These are phyloP conservation scores for Melanotaenia maccullochi DNA, from an alignment of 2,797 vertebrate species.

Conservation along the genomic window DNA sequence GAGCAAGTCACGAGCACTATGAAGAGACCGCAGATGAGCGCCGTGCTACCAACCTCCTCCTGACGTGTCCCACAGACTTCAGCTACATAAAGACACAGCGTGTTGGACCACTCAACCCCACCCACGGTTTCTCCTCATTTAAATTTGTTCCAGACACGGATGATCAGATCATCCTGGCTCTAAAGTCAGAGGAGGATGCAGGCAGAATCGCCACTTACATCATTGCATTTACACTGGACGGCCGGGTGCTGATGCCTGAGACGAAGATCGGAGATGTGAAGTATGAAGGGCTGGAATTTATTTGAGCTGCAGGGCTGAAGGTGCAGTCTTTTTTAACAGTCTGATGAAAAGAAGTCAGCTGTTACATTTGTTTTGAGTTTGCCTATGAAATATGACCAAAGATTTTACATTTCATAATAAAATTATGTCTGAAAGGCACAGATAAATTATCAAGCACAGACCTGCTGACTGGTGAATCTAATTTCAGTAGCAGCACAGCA, in stretches of 20 bases:
- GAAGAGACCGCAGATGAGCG: constrained; percentile 89
- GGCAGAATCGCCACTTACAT: constrained; percentile 90
- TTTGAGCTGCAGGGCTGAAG: constrained; percentile 67
- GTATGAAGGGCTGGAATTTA: constrained; percentile 95
- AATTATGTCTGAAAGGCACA: constrained; percentile 12
- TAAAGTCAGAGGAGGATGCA: constrained; percentile 92
- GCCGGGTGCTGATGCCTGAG: constrained; percentile 90
- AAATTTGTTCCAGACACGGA: constrained; percentile 92
- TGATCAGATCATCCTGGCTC: constrained; percentile 90
- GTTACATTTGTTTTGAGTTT: constrained; percentile 9
- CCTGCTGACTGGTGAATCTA: background rate
- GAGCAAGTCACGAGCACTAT: constrained; percentile 90
- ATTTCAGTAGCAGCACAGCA: too few species aligned
- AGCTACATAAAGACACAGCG: constrained; percentile 68
- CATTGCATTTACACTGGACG: constrained; percentile 91
- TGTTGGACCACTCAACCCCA: constrained; percentile 85
- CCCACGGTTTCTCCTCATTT: constrained; percentile 95
- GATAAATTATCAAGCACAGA: background rate
- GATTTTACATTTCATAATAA: constrained; percentile 15
- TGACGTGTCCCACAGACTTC: constrained; percentile 88
- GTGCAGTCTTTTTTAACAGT: background rate
- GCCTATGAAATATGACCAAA: constrained; percentile 20
- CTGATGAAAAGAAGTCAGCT: background rate
- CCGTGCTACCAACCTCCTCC: constrained; percentile 90
- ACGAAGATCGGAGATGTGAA: constrained; percentile 90